Evolutionary conservation across 2,113 vertebrate genomes (phyloP), one percentile per base, ranked within the genome.

Genomic region (Chloropsis hardwickii): DNA sequence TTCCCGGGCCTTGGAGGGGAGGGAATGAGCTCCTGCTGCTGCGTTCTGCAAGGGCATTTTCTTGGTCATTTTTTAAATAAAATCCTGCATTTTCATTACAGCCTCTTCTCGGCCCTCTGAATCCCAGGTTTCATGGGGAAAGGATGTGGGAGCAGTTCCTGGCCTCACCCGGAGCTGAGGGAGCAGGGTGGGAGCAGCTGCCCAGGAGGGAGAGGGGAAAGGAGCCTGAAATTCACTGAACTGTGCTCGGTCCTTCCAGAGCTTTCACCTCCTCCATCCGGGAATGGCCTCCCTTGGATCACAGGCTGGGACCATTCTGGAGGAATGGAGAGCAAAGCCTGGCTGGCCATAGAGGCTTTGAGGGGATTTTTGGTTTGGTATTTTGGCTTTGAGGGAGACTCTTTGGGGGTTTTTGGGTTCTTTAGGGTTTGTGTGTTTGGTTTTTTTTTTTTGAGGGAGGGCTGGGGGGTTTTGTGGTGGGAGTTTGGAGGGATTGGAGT

Each of bases 21-120:
- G 83, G 78, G 74, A 73, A n/a, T 2, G 29, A 35, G 82, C 42
- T 88, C 56, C 64, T 37, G 13, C 88, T 67, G 50, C 66, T 51
- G 20, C n/a, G 9, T 88, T 89, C 77, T 88, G 56, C 76, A 77
- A 92, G 88, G 89, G 88, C 54, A 76, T 72, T 91, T 81, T 85
- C 39, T 54, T 54, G 78, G 85, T 85, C 50, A 47, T 47, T 90
- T 86, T 92, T 86, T 24, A 80, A 95, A 91, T 91, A 96, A 92
- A 94, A 73, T 56, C 56, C 66, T 84, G 73, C 61, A 29, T 91
- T 95, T 94, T 92, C 92, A 39, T 40, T 88, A 54, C 28, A 83
- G 88, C 80, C 80, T 90, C 62, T 13, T 40, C 79, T 76, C 14
- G 2, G 70, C 31, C 62, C 62, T 89, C 79, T 83, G 31, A 69